Conservation (phyloP, 2,113 vertebrate genomes). For the Oreotrochilus melanogaster region DNA sequence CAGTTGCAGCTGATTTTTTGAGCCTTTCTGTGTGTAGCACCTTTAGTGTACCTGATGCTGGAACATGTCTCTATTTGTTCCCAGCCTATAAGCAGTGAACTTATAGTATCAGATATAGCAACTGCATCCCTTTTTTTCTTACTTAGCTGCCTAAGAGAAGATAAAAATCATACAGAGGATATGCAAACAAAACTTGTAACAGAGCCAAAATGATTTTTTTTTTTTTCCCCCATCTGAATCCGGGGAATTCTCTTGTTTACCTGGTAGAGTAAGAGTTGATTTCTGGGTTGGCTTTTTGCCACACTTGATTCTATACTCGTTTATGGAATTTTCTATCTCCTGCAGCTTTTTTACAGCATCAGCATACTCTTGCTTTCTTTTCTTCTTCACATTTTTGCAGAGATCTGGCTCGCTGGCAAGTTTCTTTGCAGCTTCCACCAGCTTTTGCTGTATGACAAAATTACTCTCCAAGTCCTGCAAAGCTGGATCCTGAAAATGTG, state of each 20-base stretch:
- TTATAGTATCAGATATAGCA: background rate
- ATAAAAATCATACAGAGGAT: background rate
- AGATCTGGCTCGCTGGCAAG: constrained; percentile 88
- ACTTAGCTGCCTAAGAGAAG: background rate
- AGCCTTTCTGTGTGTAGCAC: background rate
- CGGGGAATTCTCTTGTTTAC: constrained; percentile 53
- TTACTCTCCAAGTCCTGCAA: constrained; percentile 92
- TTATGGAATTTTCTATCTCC: constrained; percentile 90
- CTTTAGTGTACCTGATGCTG: background rate
- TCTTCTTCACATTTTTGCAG: constrained; percentile 92
- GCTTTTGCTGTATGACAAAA: constrained; percentile 93
- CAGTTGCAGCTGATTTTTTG: background rate
- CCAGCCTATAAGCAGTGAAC: background rate
- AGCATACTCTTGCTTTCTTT: constrained; percentile 87
- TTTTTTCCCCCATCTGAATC: background rate
- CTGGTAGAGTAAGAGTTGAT: constrained; percentile 84
- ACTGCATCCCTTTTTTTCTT: background rate
- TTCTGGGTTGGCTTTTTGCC: constrained; percentile 91
- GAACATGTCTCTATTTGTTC: background rate
- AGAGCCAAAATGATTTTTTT: background rate
- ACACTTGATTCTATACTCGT: constrained; percentile 86
- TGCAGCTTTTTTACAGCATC: constrained; percentile 90
- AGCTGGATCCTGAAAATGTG: constrained; percentile 83
- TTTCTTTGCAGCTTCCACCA: constrained; percentile 93
- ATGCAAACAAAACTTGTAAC: background rate